Evolutionary conservation across 1,140 invertebrate genomes (phyloP).

Genomic region (Alviniconcha marisindica): DNA sequence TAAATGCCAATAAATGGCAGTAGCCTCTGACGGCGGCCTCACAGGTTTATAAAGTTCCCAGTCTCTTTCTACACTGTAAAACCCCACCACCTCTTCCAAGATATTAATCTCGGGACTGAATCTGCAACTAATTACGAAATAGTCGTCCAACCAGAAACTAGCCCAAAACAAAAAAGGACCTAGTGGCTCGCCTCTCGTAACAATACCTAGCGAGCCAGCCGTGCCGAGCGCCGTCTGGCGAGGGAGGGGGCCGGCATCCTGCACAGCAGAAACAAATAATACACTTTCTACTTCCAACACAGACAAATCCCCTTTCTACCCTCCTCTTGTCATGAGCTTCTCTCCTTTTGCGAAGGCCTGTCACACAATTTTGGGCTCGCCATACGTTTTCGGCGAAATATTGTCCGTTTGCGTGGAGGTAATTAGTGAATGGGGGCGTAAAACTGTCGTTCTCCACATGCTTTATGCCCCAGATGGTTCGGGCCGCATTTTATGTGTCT

Average conservation of each 20-base stretch:
- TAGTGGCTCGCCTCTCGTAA: no score
- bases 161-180: no score
- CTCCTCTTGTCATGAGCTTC: constrained; percentile 7
- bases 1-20: no score
- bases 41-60: no score
- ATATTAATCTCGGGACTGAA: no score
- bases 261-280: constrained; percentile 28
- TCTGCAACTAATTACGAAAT: no score
- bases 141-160: no score
- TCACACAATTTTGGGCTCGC: background rate
- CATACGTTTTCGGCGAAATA: constrained; percentile 32
- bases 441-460: constrained; percentile 29
- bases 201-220: no score
- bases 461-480: constrained; percentile 6
- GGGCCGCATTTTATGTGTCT: constrained; percentile 26
- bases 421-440: constrained; percentile 37
- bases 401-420: constrained; percentile 29
- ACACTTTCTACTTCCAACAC: background rate
- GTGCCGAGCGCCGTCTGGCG: no score
- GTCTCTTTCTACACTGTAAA: no score
- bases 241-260: background rate
- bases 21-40: no score
- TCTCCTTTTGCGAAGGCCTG: background rate
- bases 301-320: constrained; percentile 6
- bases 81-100: no score